phyloP scores from a whole-genome alignment of 1,140 invertebrate species.

The Zophobas atratus region DNA sequence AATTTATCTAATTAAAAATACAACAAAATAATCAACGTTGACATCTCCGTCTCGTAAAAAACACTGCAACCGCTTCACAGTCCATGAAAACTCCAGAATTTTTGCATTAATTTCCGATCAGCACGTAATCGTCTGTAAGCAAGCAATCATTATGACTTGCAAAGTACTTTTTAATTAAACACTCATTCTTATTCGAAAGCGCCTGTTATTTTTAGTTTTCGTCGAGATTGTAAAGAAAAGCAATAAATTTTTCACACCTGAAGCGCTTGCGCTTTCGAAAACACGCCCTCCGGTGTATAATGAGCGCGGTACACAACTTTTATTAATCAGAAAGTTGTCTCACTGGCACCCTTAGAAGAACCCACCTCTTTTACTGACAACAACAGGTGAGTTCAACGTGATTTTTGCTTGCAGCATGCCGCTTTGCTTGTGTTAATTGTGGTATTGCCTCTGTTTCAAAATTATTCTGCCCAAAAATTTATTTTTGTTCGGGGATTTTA shows the following conservation, averaged over 20 bases:
- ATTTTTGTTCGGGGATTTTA: not conserved
- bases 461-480: no score
- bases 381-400: conserved; percentile 40
- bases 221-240: conserved; percentile 30
- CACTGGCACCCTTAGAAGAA: conserved; percentile 43
- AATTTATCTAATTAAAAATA: no score
- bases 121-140: no score
- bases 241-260: conserved; percentile 40
- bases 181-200: not conserved
- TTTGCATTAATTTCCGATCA: no score
- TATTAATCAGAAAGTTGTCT: conserved; percentile 57
- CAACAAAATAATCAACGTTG: no score
- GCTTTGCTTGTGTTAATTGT: not conserved
- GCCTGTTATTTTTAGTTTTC: conserved; percentile 17
- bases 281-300: conserved; percentile 55
- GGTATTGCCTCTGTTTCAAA: not conserved
- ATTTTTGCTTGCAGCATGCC: conserved; percentile 11
- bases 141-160: no score
- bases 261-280: conserved; percentile 48
- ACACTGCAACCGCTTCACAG: no score
- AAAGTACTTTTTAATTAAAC: not conserved
- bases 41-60: no score
- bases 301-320: conserved; percentile 56
- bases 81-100: no score
- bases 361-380: conserved; percentile 35